phyloP scores from a whole-genome alignment of 2,113 vertebrate genomes.

The Prochilodus magdalenae region DNA sequence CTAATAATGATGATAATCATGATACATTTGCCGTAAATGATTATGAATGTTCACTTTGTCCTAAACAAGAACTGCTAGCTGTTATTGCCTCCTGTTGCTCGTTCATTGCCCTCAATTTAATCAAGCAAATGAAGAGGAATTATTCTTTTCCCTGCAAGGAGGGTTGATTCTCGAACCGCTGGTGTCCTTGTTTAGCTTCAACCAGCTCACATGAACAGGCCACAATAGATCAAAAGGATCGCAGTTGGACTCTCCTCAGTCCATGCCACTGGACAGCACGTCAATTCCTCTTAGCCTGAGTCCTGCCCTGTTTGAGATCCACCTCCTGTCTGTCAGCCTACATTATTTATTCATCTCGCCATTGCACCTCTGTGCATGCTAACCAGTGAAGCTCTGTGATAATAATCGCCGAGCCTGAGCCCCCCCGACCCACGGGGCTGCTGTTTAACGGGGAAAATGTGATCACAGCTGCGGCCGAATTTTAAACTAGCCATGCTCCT shows the following conservation, averaged over 20 bases:
- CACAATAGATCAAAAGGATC: background rate
- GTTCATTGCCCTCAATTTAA: background rate
- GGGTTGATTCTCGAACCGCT: background rate
- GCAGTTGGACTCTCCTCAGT: background rate
- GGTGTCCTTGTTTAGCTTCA: background rate
- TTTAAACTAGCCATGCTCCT: background rate
- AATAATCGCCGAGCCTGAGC: background rate
- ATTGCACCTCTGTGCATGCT: background rate
- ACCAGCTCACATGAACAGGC: background rate
- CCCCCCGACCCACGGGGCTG: background rate
- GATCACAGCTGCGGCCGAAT: background rate
- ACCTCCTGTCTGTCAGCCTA: background rate
- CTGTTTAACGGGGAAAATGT: background rate
- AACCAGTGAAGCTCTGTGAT: background rate
- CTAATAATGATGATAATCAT: background rate
- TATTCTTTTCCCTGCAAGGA: background rate
- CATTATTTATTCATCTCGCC: conserved; percentile 27
- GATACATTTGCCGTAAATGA: background rate
- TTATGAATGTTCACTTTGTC: background rate
- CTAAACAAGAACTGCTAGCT: background rate
- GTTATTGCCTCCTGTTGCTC: background rate
- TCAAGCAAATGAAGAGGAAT: background rate
- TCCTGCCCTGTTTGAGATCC: background rate
- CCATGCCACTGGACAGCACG: background rate
- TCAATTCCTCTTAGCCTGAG: background rate